These are phyloP conservation scores for Pachypanchax playfairii DNA, from an alignment of 2,113 vertebrate species.

Conservation along the genomic window DNA sequence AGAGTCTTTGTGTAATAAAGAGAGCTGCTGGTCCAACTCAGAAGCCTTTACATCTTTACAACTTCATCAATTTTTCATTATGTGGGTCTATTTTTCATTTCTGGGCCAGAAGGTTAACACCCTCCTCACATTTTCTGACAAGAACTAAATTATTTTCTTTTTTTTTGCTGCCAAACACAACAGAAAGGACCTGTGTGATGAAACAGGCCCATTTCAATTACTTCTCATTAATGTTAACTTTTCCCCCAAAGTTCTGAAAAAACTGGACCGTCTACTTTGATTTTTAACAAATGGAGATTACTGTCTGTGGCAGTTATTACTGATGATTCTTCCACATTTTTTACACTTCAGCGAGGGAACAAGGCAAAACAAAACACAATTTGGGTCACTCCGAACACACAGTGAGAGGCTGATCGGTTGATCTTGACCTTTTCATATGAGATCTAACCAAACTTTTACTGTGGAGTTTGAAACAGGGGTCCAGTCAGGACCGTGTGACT, in stretches of 20 bases:
- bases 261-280: conserved; percentile 15
- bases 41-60: conserved; percentile 32
- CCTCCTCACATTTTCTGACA: conserved; percentile 13
- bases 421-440: conserved; percentile 37
- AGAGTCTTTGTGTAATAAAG: conserved; percentile 24
- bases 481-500: conserved; percentile 4
- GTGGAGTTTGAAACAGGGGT: no score
- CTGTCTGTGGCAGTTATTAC: neutral
- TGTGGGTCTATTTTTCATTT: conserved; percentile 35
- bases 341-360: neutral
- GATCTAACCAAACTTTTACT: conserved; percentile 4
- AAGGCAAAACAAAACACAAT: conserved; percentile 4
- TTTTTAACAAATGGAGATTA: conserved; percentile 16
- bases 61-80: conserved; percentile 60
- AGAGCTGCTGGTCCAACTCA: conserved; percentile 8
- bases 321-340: neutral
- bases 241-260: conserved; percentile 33
- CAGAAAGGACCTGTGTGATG: conserved; percentile 12
- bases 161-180: conserved; percentile 39
- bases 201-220: conserved; percentile 40
- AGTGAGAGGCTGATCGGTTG: conserved; percentile 20
- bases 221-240: conserved; percentile 39
- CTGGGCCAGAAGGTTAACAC: conserved; percentile 38
- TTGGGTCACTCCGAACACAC: conserved; percentile 18
- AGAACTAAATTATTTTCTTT: conserved; percentile 44